Evolutionary conservation across 2,888 invertebrate species (phyloP).

Genomic region (Notodromas monacha): DNA sequence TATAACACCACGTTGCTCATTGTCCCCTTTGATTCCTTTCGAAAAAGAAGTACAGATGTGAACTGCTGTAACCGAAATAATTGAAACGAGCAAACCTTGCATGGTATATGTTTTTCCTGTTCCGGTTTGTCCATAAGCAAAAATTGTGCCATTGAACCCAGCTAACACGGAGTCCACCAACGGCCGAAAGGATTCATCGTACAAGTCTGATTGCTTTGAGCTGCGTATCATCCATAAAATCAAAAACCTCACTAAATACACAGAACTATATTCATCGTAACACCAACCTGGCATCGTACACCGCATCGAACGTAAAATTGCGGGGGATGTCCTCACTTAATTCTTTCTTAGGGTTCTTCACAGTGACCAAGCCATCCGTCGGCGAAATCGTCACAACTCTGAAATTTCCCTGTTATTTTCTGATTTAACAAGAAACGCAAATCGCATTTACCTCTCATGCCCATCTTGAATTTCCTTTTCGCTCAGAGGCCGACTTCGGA

Average conservation of each 20-base stretch:
- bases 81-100: slow-evolving; percentile 21
- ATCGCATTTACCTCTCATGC: slow-evolving; percentile 22
- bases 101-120: slow-evolving; percentile 47
- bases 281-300: slow-evolving; percentile 47
- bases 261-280: slow-evolving; percentile 7
- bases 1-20: slow-evolving; percentile 52
- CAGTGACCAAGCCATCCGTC: slow-evolving; percentile 58
- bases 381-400: slow-evolving; percentile 48
- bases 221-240: no score
- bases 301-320: slow-evolving; percentile 89
- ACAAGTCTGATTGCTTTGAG: slow-evolving; percentile 62
- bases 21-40: slow-evolving; percentile 26
- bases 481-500: slow-evolving; percentile 78
- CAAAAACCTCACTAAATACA: slow-evolving; percentile 11
- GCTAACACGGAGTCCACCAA: slow-evolving; percentile 76
- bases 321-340: slow-evolving; percentile 17
- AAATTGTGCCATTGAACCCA: slow-evolving; percentile 95
- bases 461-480: slow-evolving; percentile 44
- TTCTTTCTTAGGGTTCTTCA: slow-evolving; percentile 42
- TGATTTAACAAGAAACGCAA: no score
- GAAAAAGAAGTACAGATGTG: slow-evolving; percentile 7
- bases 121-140: slow-evolving; percentile 96
- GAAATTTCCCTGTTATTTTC: no score
- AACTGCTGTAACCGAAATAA: neutral
- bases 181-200: slow-evolving; percentile 80